phyloP scores from a whole-genome alignment of 2,113 vertebrate genomes.

The Sardina pilchardus region DNA sequence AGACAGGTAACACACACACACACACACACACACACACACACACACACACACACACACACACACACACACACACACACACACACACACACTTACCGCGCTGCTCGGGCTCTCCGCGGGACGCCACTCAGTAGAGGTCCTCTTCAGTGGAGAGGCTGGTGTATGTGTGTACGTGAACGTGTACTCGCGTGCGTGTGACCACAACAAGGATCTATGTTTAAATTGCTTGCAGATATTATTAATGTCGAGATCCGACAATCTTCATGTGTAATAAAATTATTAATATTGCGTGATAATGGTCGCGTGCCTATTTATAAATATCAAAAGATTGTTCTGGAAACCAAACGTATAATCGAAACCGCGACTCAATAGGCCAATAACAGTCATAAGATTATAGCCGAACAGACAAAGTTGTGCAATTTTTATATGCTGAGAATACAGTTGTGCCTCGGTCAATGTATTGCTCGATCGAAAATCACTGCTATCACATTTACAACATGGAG shows the following conservation, averaged over 20 bases:
- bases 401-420: not conserved
- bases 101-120: constrained; percentile 19
- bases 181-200: constrained; percentile 24
- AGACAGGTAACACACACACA: not conserved
- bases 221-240: constrained; percentile 5
- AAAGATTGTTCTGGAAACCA: constrained; percentile 2
- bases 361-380: constrained; percentile 38
- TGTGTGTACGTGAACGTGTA: constrained; percentile 18
- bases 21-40: constrained; percentile 37
- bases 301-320: constrained; percentile 18
- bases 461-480: constrained; percentile 40
- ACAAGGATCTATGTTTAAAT: not conserved
- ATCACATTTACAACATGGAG: constrained; percentile 23
- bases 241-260: not conserved
- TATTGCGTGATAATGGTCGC: constrained; percentile 4
- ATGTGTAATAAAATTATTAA: not conserved
- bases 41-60: too few relatives aligned
- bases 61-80: constrained; percentile 23
- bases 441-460: constrained; percentile 46
- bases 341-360: not conserved
- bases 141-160: not conserved
- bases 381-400: constrained; percentile 25
- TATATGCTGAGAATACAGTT: constrained; percentile 17
- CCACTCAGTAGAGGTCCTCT: constrained; percentile 14
- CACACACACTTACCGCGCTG: constrained; percentile 41